Base-by-base conservation (phyloP, 1,140 invertebrate genomes). In the Dufourea novaeangliae region DNA sequence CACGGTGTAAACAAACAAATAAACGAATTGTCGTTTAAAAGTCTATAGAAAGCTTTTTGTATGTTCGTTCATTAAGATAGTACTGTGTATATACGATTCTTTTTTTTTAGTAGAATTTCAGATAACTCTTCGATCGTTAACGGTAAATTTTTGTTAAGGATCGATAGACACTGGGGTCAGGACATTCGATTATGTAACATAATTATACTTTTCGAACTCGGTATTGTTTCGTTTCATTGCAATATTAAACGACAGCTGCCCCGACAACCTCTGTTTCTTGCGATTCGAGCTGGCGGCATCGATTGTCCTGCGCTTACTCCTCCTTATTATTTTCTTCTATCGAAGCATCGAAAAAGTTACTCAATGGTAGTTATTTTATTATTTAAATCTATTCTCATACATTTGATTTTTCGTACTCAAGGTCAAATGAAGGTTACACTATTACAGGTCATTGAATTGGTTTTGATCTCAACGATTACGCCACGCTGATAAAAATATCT, bases 191-290 rank as follows among this genome's bases (percentile, higher is more conserved):
- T 61, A 61, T 61, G 39, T n/a, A 61, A 50, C 59, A 44, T 39
- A 14, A 29, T 59, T 8, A 37, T 5, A 29, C n/a, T n/a, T 8
- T 37, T 6, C 2, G 3, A n/a, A 14, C 27, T 22, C 22, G 29
- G n/a, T 29, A 61, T 71, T 27, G 69, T 71, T 32, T 25, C n/a
- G 37, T 12, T 17, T n/a, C 34, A n/a, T 34, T 59, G 37, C 54
- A 59, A 71, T 71, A 71, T 71, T 61, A 71, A 61, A n/a, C 11
- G 54, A 27, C 54, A 27, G 54, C 68, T 71, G 25, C 62, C 34
- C 27, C 20, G 5, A 37, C n/a, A n/a, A 10, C 14, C 54, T 61
- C 46, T 71, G 72, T 67, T 25, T 25, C 32, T 22, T 22, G 46
- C 17, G 20, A 12, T 27, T 29, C 52, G 52, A 57, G 2, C n/a